Percentiles rank a stretch among this genome's conserved stretches.
Evolutionary conservation across 1,140 invertebrate species (phyloP).

Genomic region (Galendromus occidentalis): DNA sequence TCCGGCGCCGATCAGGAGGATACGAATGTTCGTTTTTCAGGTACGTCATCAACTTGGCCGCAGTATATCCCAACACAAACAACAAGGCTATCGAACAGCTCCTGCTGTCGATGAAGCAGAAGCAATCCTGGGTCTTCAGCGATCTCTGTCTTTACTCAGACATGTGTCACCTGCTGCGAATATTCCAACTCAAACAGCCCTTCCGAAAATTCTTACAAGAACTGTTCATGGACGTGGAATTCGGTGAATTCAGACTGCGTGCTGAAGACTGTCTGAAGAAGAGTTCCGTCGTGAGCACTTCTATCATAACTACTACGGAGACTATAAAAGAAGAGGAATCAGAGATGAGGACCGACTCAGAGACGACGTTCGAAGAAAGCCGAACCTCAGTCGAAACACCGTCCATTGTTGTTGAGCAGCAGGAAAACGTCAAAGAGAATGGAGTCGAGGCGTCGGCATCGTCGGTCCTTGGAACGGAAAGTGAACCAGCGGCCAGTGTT

Average conservation of each 20-base stretch:
- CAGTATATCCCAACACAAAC: not conserved
- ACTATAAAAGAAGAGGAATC: not conserved
- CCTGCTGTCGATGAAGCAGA: constrained; percentile 45
- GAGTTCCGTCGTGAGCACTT: not conserved
- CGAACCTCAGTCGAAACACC: no score
- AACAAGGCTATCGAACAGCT: constrained; percentile 6
- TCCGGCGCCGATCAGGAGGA: no score
- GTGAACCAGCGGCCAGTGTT: no score
- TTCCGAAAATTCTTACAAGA: constrained; percentile 77
- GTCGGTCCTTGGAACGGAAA: no score
- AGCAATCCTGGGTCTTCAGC: constrained; percentile 56
- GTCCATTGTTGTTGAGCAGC: no score
- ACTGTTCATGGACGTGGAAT: constrained; percentile 67
- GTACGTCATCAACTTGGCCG: constrained; percentile 11
- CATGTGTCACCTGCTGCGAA: constrained; percentile 52
- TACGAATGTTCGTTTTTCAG: constrained; percentile 8
- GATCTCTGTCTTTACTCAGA: constrained; percentile 84
- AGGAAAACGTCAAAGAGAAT: no score
- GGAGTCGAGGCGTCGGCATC: no score
- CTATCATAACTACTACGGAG: not conserved
- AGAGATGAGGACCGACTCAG: not conserved
- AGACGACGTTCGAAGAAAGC: no score
- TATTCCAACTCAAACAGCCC: constrained; percentile 55
- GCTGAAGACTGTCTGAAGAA: not conserved
- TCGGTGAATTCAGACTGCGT: constrained; percentile 27